These are phyloP conservation scores for Digitonthophagus gazella DNA, from an alignment of 2,888 invertebrate genomes.

Conservation along the genomic window DNA sequence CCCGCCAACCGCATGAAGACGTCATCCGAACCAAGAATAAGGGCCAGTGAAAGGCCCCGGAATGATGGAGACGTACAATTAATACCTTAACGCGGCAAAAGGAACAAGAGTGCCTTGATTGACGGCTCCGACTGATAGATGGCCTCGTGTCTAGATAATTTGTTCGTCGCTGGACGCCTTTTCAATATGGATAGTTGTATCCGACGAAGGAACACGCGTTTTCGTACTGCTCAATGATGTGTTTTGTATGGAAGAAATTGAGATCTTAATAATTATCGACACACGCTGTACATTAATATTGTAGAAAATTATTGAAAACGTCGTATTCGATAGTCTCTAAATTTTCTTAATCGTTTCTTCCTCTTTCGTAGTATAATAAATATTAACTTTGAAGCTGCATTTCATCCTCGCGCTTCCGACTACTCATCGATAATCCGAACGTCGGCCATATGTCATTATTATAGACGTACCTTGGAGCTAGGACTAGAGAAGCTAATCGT, in stretches of 20 bases:
- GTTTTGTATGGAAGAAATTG: neutral
- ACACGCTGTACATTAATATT: no score
- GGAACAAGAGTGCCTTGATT: neutral
- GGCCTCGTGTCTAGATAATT: neutral
- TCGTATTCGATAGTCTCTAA: no score
- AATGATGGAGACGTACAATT: neutral
- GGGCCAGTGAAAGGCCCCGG: neutral
- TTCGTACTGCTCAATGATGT: neutral
- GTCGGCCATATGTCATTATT: neutral
- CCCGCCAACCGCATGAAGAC: neutral
- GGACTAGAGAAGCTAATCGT: neutral
- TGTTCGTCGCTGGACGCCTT: neutral
- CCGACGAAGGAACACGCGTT: neutral
- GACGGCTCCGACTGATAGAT: neutral
- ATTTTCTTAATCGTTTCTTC: no score
- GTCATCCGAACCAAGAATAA: neutral
- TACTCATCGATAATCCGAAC: no score
- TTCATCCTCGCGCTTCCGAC: no score
- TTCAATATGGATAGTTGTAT: neutral
- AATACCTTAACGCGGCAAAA: neutral
- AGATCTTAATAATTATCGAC: neutral
- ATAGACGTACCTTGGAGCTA: neutral
- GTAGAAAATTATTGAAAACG: no score
- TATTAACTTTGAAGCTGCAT: no score
- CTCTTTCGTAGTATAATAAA: no score